Conservation (phyloP, 2,797 vertebrate species). For the Sebastes flavidus region DNA sequence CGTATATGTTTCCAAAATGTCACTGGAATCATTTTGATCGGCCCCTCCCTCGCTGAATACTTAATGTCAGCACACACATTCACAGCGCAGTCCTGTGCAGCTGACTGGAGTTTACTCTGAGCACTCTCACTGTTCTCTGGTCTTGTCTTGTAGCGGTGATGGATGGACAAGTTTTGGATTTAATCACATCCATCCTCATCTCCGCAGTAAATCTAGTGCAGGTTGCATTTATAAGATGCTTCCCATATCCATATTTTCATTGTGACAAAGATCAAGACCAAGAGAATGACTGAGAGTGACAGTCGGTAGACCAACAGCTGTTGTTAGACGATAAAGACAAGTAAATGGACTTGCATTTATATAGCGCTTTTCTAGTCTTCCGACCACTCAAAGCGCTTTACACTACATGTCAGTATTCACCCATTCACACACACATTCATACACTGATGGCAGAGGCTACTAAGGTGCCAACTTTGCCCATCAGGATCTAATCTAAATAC, state of each 20-base stretch:
- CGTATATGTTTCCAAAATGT: constrained; percentile 38
- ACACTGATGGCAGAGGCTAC: too few species aligned
- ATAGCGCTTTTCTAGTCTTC: too few species aligned
- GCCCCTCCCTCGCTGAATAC: constrained; percentile 32
- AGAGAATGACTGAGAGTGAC: not conserved
- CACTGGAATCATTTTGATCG: constrained; percentile 46
- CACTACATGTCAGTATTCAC: too few species aligned
- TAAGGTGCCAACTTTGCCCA: too few species aligned
- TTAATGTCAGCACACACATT: constrained; percentile 14
- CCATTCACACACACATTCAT: too few species aligned
- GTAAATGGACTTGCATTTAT: too few species aligned
- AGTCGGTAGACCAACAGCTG: not conserved
- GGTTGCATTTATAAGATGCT: not conserved
- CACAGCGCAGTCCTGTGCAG: not conserved
- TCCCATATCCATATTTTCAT: constrained; percentile 1
- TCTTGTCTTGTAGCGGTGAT: not conserved
- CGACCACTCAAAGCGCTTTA: too few species aligned
- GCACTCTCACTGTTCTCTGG: not conserved
- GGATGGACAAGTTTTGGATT: not conserved
- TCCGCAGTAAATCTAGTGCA: not conserved
- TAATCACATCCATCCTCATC: not conserved
- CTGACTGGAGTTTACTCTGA: constrained; percentile 7
- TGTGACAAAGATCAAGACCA: not conserved
- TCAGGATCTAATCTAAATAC: too few species aligned
- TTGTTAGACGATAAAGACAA: not conserved